These are phyloP conservation scores for Zaprionus camerounensis DNA, from an alignment of 1,140 invertebrate species.

Conservation along the genomic window DNA sequence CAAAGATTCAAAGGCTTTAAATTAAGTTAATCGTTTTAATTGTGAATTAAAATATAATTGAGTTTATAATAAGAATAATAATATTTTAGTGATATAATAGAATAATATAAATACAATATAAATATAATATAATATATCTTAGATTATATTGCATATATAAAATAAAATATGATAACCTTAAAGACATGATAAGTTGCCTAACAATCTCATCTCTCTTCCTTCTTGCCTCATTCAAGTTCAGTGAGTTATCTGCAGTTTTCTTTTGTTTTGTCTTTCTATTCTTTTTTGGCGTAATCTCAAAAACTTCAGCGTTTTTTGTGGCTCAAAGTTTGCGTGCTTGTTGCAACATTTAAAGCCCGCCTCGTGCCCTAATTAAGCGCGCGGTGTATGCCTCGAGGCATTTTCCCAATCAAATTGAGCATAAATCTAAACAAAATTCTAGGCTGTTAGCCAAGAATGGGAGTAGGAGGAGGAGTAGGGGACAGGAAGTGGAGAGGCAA, in stretches of 20 bases:
- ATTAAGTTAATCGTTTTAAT: too few relatives aligned
- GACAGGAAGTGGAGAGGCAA: not conserved
- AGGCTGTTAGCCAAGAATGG: conserved; percentile 30
- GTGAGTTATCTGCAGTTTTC: not conserved
- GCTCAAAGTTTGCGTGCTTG: conserved; percentile 9
- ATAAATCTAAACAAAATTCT: conserved; percentile 71
- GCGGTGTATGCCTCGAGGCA: conserved; percentile 49
- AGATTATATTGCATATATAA: not conserved
- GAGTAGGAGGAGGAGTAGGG: conserved; percentile 9
- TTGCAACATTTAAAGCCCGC: conserved; percentile 21
- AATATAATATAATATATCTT: not conserved
- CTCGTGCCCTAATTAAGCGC: conserved; percentile 42
- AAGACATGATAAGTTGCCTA: not conserved
- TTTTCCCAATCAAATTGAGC: conserved; percentile 74
- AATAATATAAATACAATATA: too few relatives aligned
- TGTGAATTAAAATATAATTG: too few relatives aligned
- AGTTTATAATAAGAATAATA: too few relatives aligned
- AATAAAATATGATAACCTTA: not conserved
- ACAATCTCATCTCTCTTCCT: not conserved
- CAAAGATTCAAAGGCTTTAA: too few relatives aligned
- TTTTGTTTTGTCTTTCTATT: conserved; percentile 1
- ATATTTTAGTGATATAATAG: too few relatives aligned
- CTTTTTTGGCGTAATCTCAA: conserved; percentile 13
- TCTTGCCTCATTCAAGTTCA: not conserved
- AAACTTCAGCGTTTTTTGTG: conserved; percentile 34